These are phyloP conservation scores for Hedya salicella DNA, from an alignment of 2,888 invertebrate species.

Conservation along the genomic window DNA sequence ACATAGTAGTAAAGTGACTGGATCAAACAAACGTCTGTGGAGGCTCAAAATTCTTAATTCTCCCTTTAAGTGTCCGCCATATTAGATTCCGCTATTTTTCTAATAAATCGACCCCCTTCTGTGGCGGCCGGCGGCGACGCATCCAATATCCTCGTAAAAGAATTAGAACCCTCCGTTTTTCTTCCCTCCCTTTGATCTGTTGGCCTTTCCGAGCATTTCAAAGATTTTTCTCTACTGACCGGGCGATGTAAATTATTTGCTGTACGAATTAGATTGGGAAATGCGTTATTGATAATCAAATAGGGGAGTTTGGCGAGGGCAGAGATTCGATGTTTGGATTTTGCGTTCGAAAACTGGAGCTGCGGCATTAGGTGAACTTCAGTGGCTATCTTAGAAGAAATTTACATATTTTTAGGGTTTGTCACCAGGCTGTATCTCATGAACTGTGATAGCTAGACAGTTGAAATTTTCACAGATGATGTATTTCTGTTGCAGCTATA, in stretches of 20 bases:
- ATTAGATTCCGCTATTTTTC: slow-evolving; percentile 4
- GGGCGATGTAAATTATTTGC: slow-evolving; percentile 39
- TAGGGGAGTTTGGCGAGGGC: background rate
- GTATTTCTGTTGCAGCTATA: too few relatives aligned
- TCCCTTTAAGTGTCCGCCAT: background rate
- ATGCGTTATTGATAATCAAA: slow-evolving; percentile 27
- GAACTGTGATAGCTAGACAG: too few relatives aligned
- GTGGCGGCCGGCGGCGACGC: slow-evolving; percentile 8
- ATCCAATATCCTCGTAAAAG: slow-evolving; percentile 32
- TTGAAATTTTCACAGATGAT: too few relatives aligned
- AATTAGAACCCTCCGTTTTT: slow-evolving; percentile 42
- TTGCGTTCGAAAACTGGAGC: background rate
- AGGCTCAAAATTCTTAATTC: background rate
- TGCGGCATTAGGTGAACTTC: too few relatives aligned
- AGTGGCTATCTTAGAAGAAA: too few relatives aligned
- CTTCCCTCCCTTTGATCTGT: slow-evolving; percentile 42
- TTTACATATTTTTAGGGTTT: too few relatives aligned
- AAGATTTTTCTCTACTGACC: slow-evolving; percentile 28
- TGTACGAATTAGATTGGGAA: slow-evolving; percentile 12
- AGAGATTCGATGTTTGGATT: background rate
- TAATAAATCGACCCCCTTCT: background rate
- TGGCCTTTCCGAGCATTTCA: slow-evolving; percentile 24
- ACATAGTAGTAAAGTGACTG: too few relatives aligned
- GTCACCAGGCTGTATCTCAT: too few relatives aligned
- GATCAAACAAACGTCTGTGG: background rate